phyloP scores from a whole-genome alignment of 2,888 invertebrate species.

The Troides aeacus region DNA sequence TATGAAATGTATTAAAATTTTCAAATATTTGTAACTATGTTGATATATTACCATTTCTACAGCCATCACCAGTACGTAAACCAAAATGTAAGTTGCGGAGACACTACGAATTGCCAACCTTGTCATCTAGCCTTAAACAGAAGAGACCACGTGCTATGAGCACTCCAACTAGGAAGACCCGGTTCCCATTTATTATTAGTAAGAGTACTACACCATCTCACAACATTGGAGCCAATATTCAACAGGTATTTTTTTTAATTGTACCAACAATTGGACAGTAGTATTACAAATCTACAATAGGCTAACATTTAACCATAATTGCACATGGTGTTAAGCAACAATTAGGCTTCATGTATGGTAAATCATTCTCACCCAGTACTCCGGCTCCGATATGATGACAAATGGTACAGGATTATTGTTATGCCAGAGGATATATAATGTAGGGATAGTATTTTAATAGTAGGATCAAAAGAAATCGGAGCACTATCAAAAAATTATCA shows the following conservation, averaged over 20 bases:
- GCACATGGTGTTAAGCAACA: too few species aligned
- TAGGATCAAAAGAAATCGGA: too few species aligned
- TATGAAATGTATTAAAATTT: too few species aligned
- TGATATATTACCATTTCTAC: neutral
- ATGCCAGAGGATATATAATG: too few species aligned
- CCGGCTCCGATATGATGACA: too few species aligned
- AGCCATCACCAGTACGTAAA: neutral
- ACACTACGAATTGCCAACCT: slow-evolving; percentile 82
- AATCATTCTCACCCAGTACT: too few species aligned
- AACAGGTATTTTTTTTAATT: slow-evolving; percentile 63
- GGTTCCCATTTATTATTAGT: slow-evolving; percentile 82
- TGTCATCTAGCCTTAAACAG: slow-evolving; percentile 84
- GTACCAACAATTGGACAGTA: neutral
- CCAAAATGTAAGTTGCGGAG: slow-evolving; percentile 39
- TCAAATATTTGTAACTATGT: too few species aligned
- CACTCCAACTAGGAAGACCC: slow-evolving; percentile 59
- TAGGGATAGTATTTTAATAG: too few species aligned
- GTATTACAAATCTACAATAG: neutral
- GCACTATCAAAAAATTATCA: too few species aligned
- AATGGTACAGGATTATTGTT: too few species aligned
- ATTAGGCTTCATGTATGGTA: too few species aligned
- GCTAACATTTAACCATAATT: too few species aligned
- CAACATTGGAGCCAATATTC: slow-evolving; percentile 83
- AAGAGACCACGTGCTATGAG: slow-evolving; percentile 77
- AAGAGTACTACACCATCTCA: slow-evolving; percentile 82